Base-by-base conservation (phyloP, 2,797 vertebrate genomes). In the Enteromius trimaculatus region DNA sequence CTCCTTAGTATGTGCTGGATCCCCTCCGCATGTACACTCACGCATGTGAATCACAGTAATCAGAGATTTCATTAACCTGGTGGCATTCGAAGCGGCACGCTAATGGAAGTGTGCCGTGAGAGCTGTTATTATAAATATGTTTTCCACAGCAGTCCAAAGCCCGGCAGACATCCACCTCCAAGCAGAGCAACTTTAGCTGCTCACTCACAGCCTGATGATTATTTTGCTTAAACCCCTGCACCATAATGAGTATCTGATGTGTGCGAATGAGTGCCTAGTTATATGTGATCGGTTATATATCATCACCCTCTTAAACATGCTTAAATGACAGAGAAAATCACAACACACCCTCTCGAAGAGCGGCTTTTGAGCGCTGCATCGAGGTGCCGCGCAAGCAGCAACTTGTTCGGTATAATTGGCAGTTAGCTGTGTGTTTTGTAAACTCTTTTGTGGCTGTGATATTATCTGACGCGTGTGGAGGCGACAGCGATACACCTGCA, bases 371-470 rank as follows among this genome's bases (percentile, higher is more conserved):
- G 74, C 26, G 44, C 62, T 79, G 80, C 80, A 42, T 80, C 3
- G 79, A 83, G 84, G 83, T 77, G 76, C 76, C 14, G 47, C 42
- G 77, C 89, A 89, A 80, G 86, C 85, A 51, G 82, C 19, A 80
- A 85, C 86, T 86, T 88, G 89, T 84, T 82, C 79, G 9, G 85
- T 79, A 64, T 88, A 89, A 90, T 88, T 90, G 88, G 87, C 87
- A 86, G 87, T 87, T 86, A 86, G 87, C 82, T 55, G 16, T 58
- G 81, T 89, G 87, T 91, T 91, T 91, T 88, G 89, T 87, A 86
- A 88, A 89, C 82, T 86, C 83, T 80, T 76, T 80, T 90, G 86
- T 83, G 79, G 88, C 85, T 85, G 87, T 85, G 89, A 88, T 89
- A 86, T 88, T 88, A 88, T 88, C 70, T 34, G 66, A 74, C 19